Base-by-base conservation (phyloP, 2,888 invertebrate genomes). In the Stenolophus ochropezus region DNA sequence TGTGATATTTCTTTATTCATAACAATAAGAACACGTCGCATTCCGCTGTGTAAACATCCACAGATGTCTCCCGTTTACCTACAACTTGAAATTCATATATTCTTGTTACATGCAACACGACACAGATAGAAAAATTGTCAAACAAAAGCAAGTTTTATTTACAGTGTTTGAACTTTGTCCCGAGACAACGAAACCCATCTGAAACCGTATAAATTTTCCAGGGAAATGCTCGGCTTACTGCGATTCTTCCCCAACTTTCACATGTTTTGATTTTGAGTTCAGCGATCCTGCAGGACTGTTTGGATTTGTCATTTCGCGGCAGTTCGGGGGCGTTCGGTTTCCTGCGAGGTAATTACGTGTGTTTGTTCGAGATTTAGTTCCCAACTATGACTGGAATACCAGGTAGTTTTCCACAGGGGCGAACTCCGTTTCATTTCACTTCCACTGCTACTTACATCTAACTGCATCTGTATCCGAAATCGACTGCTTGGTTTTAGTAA, bases 211-310 rank as follows among this genome's bases (percentile, higher is more conserved):
- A 61, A 61, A 61, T 61, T 61, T 61, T 61, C 61, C 61, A 25
- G 61, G 61, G 25, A 14, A 61, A 58, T 14, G 61, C 61, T 21
- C 61, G 61, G 25, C 61, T 61, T 21, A 25, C 61, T 61, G 61
- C 61, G 61, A 61, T 61, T 61, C 61, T 21, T 61, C 14, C 11
- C 25, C 21, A 61, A 61, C 61, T 61, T 61, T 61, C 25, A 61
- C 61, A 61, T 61, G 61, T 61, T 61, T 61, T 61, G 61, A 61
- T 61, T 61, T 61, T 25, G 25, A n/a, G 61, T 61, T 58, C 58
- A 58, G 58, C 58, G 58, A 58, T 58, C 58, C n/a, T 25, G n/a
- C n/a, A 11, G 58, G 58, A 61, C 3, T 61, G 25, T 61, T 61
- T 25, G 61, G 21, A 61, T 25, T 61, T 61, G 61, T 61, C 61